Percentiles rank a stretch among this genome's conserved stretches.
Conservation (phyloP, 2,888 invertebrate species). For the Artemia sp. region DNA sequence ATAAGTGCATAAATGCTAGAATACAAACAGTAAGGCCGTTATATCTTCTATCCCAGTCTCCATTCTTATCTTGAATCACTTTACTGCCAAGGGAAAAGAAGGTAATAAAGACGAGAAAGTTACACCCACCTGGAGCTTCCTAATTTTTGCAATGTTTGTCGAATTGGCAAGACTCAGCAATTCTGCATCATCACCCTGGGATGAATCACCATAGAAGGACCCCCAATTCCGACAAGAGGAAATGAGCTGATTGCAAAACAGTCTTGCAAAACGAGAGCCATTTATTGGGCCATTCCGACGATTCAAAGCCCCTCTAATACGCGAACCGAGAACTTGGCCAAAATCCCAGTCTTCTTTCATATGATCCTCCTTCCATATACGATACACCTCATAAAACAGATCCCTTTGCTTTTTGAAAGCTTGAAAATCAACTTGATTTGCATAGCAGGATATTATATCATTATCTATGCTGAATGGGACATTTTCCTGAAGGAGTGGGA, state of each 20-base stretch:
- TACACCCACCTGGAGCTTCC: conserved; percentile 8
- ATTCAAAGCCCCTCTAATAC: conserved; percentile 7
- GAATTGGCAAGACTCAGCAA: not conserved
- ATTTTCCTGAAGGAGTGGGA: not conserved
- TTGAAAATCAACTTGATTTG: conserved; percentile 5
- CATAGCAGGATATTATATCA: conserved; percentile 1
- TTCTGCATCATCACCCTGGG: not conserved
- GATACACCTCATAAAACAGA: not conserved
- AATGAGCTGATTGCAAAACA: conserved; percentile 13
- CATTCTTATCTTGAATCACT: too few species aligned
- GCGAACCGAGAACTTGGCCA: conserved; percentile 7
- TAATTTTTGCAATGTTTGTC: not conserved
- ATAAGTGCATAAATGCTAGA: too few species aligned
- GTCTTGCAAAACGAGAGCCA: conserved; percentile 10
- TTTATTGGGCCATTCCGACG: conserved; percentile 9
- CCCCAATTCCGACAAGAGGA: conserved; percentile 1
- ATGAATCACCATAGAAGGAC: not conserved
- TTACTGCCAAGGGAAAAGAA: too few species aligned
- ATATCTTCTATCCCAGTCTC: too few species aligned
- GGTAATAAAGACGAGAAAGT: not conserved
- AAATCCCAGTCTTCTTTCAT: conserved; percentile 7
- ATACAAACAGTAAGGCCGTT: too few species aligned
- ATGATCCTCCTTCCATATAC: conserved; percentile 12
- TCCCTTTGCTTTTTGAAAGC: conserved; percentile 14
- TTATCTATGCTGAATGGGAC: conserved; percentile 6